A percentile compares a stretch with the other conserved stretches of the same genome.
These are phyloP conservation scores for Cladopsammia gracilis DNA, from an alignment of 64 coral and sea anemone genomes.

Conservation along the genomic window DNA sequence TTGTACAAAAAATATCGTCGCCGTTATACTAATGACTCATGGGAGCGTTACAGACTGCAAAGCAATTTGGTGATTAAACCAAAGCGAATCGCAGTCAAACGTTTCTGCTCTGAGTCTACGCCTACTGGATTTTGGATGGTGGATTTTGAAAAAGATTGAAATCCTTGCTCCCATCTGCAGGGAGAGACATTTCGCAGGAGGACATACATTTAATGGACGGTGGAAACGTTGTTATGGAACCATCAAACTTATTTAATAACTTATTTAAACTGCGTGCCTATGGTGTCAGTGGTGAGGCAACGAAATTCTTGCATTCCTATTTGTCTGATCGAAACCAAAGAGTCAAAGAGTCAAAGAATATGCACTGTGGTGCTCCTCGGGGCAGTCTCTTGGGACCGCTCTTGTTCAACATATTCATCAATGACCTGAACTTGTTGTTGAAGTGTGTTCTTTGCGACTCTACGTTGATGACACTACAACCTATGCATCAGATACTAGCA, in stretches of 20 bases:
- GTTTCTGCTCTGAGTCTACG: not conserved
- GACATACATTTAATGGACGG: slow-evolving; percentile 8
- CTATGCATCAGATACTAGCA: slow-evolving; percentile 26
- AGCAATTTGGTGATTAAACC: slow-evolving; percentile 20
- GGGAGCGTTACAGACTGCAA: not conserved
- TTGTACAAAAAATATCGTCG: slow-evolving; percentile 34
- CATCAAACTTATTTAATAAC: not conserved
- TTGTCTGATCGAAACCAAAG: too few relatives aligned
- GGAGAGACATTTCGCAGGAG: not conserved
- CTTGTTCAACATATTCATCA: slow-evolving; percentile 25
- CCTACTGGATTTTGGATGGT: not conserved
- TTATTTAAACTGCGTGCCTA: not conserved
- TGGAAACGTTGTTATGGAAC: not conserved
- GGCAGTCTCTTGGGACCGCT: not conserved
- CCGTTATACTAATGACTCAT: not conserved
- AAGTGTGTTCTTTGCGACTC: slow-evolving; percentile 18
- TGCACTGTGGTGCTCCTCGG: not conserved
- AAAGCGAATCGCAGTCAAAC: slow-evolving; percentile 5
- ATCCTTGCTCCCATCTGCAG: not conserved
- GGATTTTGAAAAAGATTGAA: slow-evolving; percentile 6
- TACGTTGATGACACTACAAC: slow-evolving; percentile 59
- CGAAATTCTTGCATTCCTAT: too few relatives aligned
- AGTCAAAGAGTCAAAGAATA: too few relatives aligned
- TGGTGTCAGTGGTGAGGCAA: too few relatives aligned
- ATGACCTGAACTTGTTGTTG: slow-evolving; percentile 21